Conservation (phyloP, 2,888 invertebrate species). For the Mythimna lalbum region DNA sequence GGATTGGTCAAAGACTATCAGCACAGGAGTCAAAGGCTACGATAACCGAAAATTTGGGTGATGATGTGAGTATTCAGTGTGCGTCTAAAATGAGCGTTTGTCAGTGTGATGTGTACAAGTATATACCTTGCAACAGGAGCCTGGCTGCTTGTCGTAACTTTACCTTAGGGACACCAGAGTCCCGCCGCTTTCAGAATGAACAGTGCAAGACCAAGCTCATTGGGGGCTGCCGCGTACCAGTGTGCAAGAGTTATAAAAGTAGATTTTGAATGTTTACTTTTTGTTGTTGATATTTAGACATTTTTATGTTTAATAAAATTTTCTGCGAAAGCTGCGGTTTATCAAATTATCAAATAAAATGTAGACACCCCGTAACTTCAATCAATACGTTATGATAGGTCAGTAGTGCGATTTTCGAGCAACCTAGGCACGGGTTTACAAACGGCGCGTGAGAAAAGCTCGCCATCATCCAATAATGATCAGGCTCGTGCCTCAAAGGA, state of each 20-base stretch:
- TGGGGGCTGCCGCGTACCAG: conserved; percentile 59
- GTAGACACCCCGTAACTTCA: background rate
- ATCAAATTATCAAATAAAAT: background rate
- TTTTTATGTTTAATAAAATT: background rate
- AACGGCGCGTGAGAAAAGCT: too few relatives aligned
- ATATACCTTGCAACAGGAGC: conserved; percentile 19
- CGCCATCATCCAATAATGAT: too few relatives aligned
- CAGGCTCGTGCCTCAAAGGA: too few relatives aligned
- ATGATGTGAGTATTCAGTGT: conserved; percentile 7
- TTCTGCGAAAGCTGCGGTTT: background rate
- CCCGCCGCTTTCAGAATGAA: conserved; percentile 34
- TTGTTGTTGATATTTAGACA: background rate
- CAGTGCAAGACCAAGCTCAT: conserved; percentile 45
- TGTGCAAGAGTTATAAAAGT: conserved; percentile 35
- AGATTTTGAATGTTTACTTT: conserved; percentile 31
- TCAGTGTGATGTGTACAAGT: background rate
- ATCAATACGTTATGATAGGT: background rate
- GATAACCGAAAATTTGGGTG: background rate
- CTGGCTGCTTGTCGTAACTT: conserved; percentile 35
- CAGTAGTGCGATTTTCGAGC: too few relatives aligned
- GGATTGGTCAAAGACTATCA: background rate
- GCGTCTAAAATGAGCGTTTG: background rate
- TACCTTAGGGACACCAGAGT: conserved; percentile 42
- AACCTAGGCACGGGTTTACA: background rate
- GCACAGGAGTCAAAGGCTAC: background rate